Evolutionary conservation across 2,113 vertebrate species (phyloP).

Genomic region (Labeo catla): DNA sequence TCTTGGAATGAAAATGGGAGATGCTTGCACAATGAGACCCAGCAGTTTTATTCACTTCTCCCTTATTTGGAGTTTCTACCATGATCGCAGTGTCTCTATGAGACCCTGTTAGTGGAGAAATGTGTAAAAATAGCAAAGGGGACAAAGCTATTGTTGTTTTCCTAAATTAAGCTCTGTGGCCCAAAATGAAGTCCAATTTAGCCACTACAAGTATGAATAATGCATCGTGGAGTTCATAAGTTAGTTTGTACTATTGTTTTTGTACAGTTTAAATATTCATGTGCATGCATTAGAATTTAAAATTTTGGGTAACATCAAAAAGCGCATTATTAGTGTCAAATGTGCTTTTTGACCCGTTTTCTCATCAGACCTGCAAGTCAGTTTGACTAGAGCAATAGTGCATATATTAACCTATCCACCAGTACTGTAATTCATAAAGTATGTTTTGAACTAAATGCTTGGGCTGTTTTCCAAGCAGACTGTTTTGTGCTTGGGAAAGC

Average conservation of each 20-base stretch:
- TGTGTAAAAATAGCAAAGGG: constrained; percentile 31
- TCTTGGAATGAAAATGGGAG: constrained; percentile 65
- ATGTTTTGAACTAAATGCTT: constrained; percentile 29
- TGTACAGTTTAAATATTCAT: constrained; percentile 57
- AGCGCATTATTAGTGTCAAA: background rate
- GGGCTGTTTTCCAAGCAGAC: constrained; percentile 26
- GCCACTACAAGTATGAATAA: constrained; percentile 63
- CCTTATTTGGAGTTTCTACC: constrained; percentile 60
- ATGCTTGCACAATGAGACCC: constrained; percentile 70
- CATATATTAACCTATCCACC: constrained; percentile 7
- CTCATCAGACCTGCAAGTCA: background rate
- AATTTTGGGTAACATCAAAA: constrained; percentile 17
- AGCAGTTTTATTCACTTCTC: constrained; percentile 68
- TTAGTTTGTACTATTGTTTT: constrained; percentile 58
- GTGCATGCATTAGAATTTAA: constrained; percentile 43
- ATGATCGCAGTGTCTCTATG: constrained; percentile 66
- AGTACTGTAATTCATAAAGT: constrained; percentile 10
- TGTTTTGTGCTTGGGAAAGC: background rate
- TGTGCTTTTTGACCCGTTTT: constrained; percentile 22
- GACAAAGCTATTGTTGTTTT: constrained; percentile 49
- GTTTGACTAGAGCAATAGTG: background rate
- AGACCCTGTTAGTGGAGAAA: constrained; percentile 55
- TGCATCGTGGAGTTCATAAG: constrained; percentile 52
- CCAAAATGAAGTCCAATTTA: constrained; percentile 57
- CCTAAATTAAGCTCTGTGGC: constrained; percentile 58